Evolutionary conservation across 2,797 vertebrate species (phyloP).

Genomic region (Myoxocephalus aenaeus): DNA sequence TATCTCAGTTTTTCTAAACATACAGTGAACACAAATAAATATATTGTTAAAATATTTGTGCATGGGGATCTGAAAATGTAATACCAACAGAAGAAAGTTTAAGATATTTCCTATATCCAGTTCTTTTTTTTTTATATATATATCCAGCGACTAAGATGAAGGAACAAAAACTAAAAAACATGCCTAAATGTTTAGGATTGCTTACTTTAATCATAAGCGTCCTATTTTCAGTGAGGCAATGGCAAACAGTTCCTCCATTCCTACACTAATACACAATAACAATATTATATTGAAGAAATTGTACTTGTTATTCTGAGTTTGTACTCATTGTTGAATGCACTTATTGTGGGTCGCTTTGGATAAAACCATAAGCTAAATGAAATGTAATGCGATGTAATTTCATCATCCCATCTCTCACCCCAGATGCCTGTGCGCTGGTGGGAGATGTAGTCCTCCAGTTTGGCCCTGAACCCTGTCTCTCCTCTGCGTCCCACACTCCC

Average conservation of each 20-base stretch:
- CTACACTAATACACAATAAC: too few relatives aligned
- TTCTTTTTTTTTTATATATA: neutral
- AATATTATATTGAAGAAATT: too few relatives aligned
- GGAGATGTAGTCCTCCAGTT: conserved; percentile 88
- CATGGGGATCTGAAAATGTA: neutral
- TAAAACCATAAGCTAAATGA: too few relatives aligned
- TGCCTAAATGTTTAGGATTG: neutral
- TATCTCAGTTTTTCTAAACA: neutral
- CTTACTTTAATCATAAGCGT: neutral
- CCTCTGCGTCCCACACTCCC: conserved; percentile 84
- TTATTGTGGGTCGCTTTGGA: too few relatives aligned
- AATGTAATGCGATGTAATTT: neutral
- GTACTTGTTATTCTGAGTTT: too few relatives aligned
- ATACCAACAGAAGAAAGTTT: neutral
- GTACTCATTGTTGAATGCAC: too few relatives aligned
- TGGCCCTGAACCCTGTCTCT: conserved; percentile 85
- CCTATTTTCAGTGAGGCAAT: neutral
- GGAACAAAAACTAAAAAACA: neutral
- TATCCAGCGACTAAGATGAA: neutral
- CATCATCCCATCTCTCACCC: conserved; percentile 63
- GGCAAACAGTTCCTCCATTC: neutral
- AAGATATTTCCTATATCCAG: neutral
- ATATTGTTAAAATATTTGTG: neutral
- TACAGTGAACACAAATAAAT: neutral
- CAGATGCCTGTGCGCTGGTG: conserved; percentile 88